Evolutionary conservation across 2,113 vertebrate genomes (phyloP), one percentile per base, ranked within the genome.

Genomic region (Cyanoliseus patagonus): DNA sequence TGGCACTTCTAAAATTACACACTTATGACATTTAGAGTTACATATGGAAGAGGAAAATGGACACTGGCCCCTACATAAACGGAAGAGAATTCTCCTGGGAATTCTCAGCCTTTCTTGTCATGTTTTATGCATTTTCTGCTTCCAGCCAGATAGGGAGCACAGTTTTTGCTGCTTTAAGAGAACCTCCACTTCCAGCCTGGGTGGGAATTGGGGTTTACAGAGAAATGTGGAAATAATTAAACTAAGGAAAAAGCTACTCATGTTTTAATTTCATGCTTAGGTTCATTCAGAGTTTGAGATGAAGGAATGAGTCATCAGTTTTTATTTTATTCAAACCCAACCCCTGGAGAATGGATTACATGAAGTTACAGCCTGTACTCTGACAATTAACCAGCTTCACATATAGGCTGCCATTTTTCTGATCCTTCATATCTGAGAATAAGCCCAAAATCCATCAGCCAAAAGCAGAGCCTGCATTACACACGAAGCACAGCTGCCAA

Each of bases 201-300:
- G 35, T 35, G 68, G n/a, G 35, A 84, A 68, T 42, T 14, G 11
- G 31, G 24, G 14, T 57, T 90, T 57, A 75, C 27, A 92, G 55
- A 67, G 55, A 88, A 94, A 93, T 8, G 9, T 96, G 92, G 80
- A 96, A 97, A 81, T 92, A 95, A 88, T 96, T 90, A 95, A 97
- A 86, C 27, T 16, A 35, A 53, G 24, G 59, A 0, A 11, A 55
- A 93, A 78, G 30, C 69, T 86, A 86, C 69, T 92, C 83, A 42
- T 78, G 66, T 75, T 96, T 97, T 88, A 93, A 96, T 96, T 97
- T 81, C 76, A 46, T 68, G 73, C 73, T 61, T 44, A 84, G 76
- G 88, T 96, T 97, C 86, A 92, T 92, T 94, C 80, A 93, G 80
- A 97, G 92, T 93, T 93, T 88, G 79, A 83, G 86, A 84, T 10